Evolutionary conservation across 1,140 invertebrate genomes (phyloP).

Genomic region (Cyclargus thomasi): DNA sequence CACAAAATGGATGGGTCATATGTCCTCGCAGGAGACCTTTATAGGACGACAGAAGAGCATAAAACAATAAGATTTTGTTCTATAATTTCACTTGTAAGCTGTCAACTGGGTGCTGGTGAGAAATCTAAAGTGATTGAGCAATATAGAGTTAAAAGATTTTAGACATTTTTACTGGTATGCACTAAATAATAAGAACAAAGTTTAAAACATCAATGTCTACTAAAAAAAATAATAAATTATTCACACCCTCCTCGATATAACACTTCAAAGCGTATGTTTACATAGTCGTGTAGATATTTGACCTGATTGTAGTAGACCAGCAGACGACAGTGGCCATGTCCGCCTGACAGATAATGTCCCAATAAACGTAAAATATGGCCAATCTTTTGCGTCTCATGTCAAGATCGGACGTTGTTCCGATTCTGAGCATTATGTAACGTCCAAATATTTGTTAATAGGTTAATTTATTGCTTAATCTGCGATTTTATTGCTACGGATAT

Average conservation of each 20-base stretch:
- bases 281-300: not conserved
- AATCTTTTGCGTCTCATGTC: not conserved
- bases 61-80: too few species aligned
- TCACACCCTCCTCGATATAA: not conserved
- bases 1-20: too few species aligned
- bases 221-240: not conserved
- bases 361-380: slow-evolving; percentile 6
- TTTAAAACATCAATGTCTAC: not conserved
- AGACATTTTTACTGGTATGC: not conserved
- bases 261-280: not conserved
- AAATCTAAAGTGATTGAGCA: too few species aligned
- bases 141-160: too few species aligned
- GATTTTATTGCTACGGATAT: too few species aligned
- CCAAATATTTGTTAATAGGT: too few species aligned
- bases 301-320: not conserved
- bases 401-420: not conserved
- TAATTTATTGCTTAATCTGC: too few species aligned
- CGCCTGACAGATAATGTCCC: not conserved
- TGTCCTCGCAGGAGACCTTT: too few species aligned
- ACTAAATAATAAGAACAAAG: not conserved
- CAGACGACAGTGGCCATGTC: not conserved
- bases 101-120: too few species aligned
- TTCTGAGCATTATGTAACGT: not conserved
- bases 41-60: too few species aligned
- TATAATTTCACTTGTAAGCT: too few species aligned